Conservation (phyloP, 2,888 invertebrate genomes). For the Junonia oenone region DNA sequence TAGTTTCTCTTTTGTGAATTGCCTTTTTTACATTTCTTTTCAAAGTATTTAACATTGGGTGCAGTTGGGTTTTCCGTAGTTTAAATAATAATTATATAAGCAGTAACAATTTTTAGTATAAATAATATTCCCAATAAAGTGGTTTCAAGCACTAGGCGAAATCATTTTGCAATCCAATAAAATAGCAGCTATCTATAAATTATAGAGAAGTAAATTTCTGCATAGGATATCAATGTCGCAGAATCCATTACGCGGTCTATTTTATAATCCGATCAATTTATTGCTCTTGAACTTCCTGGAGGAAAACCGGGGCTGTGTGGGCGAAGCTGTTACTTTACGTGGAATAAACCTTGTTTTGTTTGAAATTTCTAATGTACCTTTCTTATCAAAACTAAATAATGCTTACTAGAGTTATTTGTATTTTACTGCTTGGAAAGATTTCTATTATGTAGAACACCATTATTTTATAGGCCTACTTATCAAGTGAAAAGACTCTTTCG, state of each 20-base stretch:
- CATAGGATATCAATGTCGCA: conserved; percentile 32
- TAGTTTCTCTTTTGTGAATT: background rate
- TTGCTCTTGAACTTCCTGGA: conserved; percentile 30
- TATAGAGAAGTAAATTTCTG: conserved; percentile 18
- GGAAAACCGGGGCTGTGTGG: conserved; percentile 19
- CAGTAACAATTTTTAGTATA: background rate
- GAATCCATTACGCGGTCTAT: conserved; percentile 23
- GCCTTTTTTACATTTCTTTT: background rate
- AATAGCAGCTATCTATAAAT: background rate
- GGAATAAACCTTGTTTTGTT: background rate
- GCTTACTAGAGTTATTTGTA: background rate
- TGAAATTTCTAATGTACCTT: background rate
- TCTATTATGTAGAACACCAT: no score
- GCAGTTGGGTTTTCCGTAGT: no score
- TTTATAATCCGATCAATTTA: conserved; percentile 47
- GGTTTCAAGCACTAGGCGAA: background rate
- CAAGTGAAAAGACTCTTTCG: no score
- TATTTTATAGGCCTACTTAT: no score
- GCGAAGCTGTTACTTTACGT: background rate
- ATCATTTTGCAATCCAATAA: background rate
- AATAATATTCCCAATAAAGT: background rate
- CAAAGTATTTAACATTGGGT: no score
- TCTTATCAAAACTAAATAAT: background rate
- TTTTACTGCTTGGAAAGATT: background rate
- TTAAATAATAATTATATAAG: no score